Conservation (phyloP, 1,140 invertebrate genomes). For the Paramacrobiotus metropolitanus region DNA sequence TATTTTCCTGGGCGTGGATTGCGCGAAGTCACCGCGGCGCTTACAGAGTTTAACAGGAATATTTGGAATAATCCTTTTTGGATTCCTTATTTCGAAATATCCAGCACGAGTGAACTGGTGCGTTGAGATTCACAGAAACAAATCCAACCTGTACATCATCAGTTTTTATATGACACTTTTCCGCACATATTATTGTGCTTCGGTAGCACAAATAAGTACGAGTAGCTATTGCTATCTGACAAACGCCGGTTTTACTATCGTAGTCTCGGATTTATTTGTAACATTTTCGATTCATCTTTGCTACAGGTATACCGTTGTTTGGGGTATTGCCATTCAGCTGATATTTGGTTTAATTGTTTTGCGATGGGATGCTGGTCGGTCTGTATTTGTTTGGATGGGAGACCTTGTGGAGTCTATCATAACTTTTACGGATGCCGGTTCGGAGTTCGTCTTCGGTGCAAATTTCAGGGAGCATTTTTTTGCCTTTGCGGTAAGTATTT, state of each 20-base stretch:
- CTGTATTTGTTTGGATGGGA: conserved; percentile 52
- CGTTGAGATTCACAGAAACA: no score
- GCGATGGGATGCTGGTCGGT: conserved; percentile 47
- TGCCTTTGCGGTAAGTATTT: conserved; percentile 12
- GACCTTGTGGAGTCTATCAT: conserved; percentile 46
- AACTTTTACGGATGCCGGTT: conserved; percentile 45
- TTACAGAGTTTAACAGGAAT: neutral
- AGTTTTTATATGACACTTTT: no score
- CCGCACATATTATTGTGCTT: no score
- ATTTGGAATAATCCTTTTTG: neutral
- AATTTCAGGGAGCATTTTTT: conserved; percentile 17
- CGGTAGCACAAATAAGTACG: no score
- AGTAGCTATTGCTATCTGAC: no score
- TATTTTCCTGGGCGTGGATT: neutral
- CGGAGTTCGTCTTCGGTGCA: conserved; percentile 60
- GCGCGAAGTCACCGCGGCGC: neutral
- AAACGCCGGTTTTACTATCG: no score
- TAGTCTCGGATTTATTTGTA: no score
- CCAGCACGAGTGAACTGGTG: neutral
- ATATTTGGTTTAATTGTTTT: conserved; percentile 60
- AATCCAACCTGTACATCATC: no score
- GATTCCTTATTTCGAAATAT: neutral
- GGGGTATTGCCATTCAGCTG: conserved; percentile 61
- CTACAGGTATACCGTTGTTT: conserved; percentile 29
- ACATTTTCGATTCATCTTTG: no score